Evolutionary conservation across 2,797 vertebrate species (phyloP), one percentile per base, ranked within the genome.

Genomic region (Melanitta fusca): DNA sequence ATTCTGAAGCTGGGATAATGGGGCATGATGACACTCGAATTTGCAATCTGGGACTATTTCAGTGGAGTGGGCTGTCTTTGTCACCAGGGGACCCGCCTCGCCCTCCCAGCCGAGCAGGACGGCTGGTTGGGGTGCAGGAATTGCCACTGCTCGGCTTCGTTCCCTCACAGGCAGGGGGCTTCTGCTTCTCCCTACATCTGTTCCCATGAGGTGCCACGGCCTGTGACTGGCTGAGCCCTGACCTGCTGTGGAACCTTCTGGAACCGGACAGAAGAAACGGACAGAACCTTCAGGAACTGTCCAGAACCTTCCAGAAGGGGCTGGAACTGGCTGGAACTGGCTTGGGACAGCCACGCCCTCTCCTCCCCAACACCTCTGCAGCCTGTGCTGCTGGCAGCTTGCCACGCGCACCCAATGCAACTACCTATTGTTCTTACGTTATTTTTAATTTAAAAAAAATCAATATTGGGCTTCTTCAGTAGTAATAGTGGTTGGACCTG

Each of bases 361-460:
- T 30, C 49, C 45, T 90, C 68, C 17, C 34, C 11, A 51, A 11
- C 41, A 21, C 28, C 8, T 47, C 38, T 22, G 51, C 20, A 20
- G 70, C 21, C 13, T 8, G 4, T 7, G 21, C 0, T 61, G 0
- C 49, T 13, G 5, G 2, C n/a, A 2, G 11, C 22, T 32, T 5
- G 6, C 22, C 2, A 3, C 61, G 5, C 6, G 4, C 41, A 4
- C 19, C 30, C 27, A 2, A 0, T 9, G 4, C 0, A 0, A 12
- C 25, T 38, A 19, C 30, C 49, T 54, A 1, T 21, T 65, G 10
- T 56, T 41, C 74, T 81, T 43, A 39, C 13, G 36, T 49, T 71
- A 11, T 61, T 49, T 2, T 25, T 69, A 47, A n/a, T 51, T 53
- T 13, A 61, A 53, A 43, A 39, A 34, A 77, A 72, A 53, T 7